Evolutionary conservation across 1,140 invertebrate species (phyloP).

Genomic region (Cephus cinctus): DNA sequence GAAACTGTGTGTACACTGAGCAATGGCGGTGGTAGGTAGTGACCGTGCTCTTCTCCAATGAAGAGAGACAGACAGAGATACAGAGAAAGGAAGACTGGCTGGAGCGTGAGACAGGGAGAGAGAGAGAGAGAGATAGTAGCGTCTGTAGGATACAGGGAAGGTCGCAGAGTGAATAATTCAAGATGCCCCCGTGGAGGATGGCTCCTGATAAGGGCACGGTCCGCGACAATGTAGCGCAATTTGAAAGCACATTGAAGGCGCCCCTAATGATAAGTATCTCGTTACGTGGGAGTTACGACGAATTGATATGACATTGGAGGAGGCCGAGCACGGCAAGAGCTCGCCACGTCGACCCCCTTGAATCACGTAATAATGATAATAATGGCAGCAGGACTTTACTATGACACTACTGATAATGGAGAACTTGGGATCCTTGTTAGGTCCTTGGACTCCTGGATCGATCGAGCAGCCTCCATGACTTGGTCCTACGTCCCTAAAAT

Average conservation of each 20-base stretch:
- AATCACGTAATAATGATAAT: conserved; percentile 29
- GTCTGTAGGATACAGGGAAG: too few species aligned
- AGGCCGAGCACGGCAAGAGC: background rate
- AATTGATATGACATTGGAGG: conserved; percentile 25
- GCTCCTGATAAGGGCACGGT: conserved; percentile 18
- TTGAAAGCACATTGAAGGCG: conserved; percentile 19
- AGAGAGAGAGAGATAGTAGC: too few species aligned
- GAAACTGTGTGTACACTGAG: conserved; percentile 22
- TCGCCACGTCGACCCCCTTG: conserved; percentile 3
- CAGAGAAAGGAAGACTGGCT: too few species aligned
- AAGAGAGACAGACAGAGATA: background rate
- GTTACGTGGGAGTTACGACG: conserved; percentile 36
- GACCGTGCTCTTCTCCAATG: conserved; percentile 9
- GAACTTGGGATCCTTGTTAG: too few species aligned
- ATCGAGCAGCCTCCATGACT: too few species aligned
- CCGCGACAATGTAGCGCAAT: conserved; percentile 31
- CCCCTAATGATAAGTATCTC: conserved; percentile 41
- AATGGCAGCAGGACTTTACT: too few species aligned
- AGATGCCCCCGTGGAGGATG: conserved; percentile 16
- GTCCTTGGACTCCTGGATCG: too few species aligned
- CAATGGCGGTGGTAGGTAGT: conserved; percentile 8
- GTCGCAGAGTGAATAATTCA: conserved; percentile 36
- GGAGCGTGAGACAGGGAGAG: too few species aligned
- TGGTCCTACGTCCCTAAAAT: too few species aligned
- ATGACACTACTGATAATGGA: too few species aligned